These are phyloP conservation scores for Capitella teleta DNA, from an alignment of 1,140 invertebrate genomes.

Conservation along the genomic window DNA sequence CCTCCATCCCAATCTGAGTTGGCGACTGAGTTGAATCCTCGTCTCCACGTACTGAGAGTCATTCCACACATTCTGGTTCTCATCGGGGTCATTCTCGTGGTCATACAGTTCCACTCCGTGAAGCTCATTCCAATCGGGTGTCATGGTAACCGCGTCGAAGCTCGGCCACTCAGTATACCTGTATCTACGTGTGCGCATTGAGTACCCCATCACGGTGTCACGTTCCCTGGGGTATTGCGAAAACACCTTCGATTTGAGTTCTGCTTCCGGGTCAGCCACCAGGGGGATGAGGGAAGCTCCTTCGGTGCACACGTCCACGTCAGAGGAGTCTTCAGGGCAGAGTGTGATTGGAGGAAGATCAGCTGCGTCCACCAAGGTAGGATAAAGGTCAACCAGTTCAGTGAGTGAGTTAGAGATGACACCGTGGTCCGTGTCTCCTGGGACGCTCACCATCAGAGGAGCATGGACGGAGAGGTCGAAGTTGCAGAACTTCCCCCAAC, in stretches of 20 bases:
- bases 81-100: constrained; percentile 6
- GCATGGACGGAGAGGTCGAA: constrained; percentile 19
- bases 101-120: constrained; percentile 4
- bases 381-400: constrained; percentile 74
- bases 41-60: neutral
- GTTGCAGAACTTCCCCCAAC: constrained; percentile 19
- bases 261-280: constrained; percentile 7
- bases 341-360: constrained; percentile 46
- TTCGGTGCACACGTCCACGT: constrained; percentile 54
- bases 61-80: constrained; percentile 3
- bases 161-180: constrained; percentile 66
- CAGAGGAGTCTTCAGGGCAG: constrained; percentile 44
- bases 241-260: constrained; percentile 44
- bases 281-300: constrained; percentile 51
- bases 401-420: constrained; percentile 41
- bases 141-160: constrained; percentile 17
- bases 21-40: too few species aligned
- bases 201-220: constrained; percentile 68
- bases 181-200: constrained; percentile 54
- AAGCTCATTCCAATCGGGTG: neutral
- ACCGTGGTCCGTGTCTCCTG: neutral
- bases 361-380: constrained; percentile 64
- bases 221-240: constrained; percentile 70
- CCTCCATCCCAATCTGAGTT: too few species aligned
- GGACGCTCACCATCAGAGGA: constrained; percentile 16